These are phyloP conservation scores for Dendrocopos noguchii DNA, from an alignment of 2,113 vertebrate genomes.

Conservation along the genomic window DNA sequence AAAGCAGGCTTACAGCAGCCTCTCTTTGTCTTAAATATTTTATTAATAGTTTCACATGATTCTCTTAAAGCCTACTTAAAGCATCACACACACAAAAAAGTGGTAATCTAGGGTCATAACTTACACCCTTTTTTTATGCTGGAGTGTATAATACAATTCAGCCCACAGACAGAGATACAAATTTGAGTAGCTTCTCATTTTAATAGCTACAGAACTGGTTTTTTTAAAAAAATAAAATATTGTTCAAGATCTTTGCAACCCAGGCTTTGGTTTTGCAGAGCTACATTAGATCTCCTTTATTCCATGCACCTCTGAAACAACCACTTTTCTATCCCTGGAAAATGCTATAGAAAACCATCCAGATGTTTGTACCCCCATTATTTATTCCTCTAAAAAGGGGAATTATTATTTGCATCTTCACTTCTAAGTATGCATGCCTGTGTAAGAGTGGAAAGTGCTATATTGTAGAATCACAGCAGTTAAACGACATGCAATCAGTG, in stretches of 20 bases:
- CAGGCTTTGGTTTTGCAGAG: not conserved
- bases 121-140: not conserved
- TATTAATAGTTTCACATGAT: not conserved
- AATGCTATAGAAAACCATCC: not conserved
- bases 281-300: not conserved
- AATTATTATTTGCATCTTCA: not conserved
- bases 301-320: not conserved
- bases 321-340: not conserved
- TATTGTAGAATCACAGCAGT: not conserved
- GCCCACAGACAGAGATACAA: not conserved
- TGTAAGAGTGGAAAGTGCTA: not conserved
- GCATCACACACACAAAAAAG: not conserved
- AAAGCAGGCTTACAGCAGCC: not conserved
- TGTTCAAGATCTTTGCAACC: not conserved
- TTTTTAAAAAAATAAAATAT: not conserved
- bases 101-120: not conserved
- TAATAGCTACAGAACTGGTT: not conserved
- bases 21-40: not conserved
- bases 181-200: not conserved
- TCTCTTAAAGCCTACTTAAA: not conserved
- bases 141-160: not conserved
- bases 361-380: not conserved
- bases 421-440: not conserved
- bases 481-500: not conserved
- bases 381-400: not conserved